Percentiles rank a stretch among this genome's conserved stretches.
These are phyloP conservation scores for Xylophagus ater DNA, from an alignment of 2,888 invertebrate genomes.

Conservation along the genomic window DNA sequence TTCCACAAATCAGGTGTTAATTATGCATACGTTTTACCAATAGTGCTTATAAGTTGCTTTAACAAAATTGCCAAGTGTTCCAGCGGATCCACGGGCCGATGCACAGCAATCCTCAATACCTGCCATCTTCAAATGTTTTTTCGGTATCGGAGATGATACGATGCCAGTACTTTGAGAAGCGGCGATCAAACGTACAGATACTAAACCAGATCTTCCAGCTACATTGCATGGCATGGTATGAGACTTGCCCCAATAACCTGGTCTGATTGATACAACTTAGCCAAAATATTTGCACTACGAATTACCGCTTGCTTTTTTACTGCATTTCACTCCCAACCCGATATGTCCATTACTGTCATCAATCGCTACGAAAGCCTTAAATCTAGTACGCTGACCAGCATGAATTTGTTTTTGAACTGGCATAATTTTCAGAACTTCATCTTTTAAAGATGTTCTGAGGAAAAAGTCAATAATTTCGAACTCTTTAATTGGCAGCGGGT, in stretches of 20 bases:
- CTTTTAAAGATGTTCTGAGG: constrained; percentile 82
- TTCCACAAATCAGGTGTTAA: constrained; percentile 99
- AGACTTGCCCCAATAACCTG: constrained; percentile 99
- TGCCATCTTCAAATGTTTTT: constrained; percentile 97
- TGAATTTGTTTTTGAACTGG: constrained; percentile 99
- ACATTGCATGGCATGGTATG: constrained; percentile 99
- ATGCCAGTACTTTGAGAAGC: constrained; percentile 99
- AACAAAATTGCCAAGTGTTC: constrained; percentile 97
- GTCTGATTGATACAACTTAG: too few relatives aligned
- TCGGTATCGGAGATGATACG: constrained; percentile 98
- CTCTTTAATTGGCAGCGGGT: constrained; percentile 98
- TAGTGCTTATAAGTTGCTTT: constrained; percentile 98
- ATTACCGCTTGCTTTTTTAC: constrained; percentile 99
- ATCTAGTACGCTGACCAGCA: constrained; percentile 98
- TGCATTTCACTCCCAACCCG: constrained; percentile 97
- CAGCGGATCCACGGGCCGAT: constrained; percentile 93
- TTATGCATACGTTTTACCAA: constrained; percentile 96
- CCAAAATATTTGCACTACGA: too few relatives aligned
- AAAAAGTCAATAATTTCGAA: constrained; percentile 98
- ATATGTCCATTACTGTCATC: constrained; percentile 99
- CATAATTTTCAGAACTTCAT: constrained; percentile 99
- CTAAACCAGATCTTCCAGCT: constrained; percentile 98
- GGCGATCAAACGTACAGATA: constrained; percentile 93
- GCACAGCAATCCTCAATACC: constrained; percentile 99
- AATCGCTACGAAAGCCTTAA: constrained; percentile 92